Evolutionary conservation across 2,113 vertebrate genomes (phyloP), one percentile per base, ranked within the genome.

Genomic region (Merops nubicus): DNA sequence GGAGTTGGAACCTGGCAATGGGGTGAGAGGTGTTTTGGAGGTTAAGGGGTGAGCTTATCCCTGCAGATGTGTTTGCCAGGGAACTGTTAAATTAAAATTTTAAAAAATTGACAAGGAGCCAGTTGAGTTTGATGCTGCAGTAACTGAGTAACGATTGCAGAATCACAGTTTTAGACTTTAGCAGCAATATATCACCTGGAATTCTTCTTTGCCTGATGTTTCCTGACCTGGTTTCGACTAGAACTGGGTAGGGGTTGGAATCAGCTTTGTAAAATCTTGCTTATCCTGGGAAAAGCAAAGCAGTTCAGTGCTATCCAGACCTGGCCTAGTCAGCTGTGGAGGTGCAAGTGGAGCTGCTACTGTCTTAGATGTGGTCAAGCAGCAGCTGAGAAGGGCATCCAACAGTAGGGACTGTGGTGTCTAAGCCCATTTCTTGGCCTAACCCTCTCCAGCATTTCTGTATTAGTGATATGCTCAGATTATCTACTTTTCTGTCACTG

Each of bases 401-500:
- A 50, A 22, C 22, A n/a, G 7, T 43, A 33, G 21, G 6, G 11
- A 48, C 9, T 19, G 34, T 45, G 19, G 5, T 48, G 5, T 75
- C 20, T 47, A 72, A 67, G 15, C 5, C n/a, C 26, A 15, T 42
- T 65, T 50, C 64, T 70, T 75, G 12, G n/a, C 82, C 51, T 43
- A 47, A 23, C 5, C 19, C 17, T 77, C 11, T 38, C 42, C 23
- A 50, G 23, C 54, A 16, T 13, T 43, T 48, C 14, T 20, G 34
- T 8, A 11, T 6, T 21, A 33, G 22, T 38, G 33, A 43, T 36
- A 20, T 0, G 0, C 10, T 62, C 29, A 23, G 10, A 19, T 33
- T 57, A 23, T 20, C 20, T 40, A 9, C 15, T 29, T 45, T 59
- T 45, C 64, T 70, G 15, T 14, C 23, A 5, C 77, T 28, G 29